A percentile compares a stretch with the other conserved stretches of the same genome.
Conservation (phyloP, 2,113 vertebrate genomes). For the Cyanoderma ruficeps region DNA sequence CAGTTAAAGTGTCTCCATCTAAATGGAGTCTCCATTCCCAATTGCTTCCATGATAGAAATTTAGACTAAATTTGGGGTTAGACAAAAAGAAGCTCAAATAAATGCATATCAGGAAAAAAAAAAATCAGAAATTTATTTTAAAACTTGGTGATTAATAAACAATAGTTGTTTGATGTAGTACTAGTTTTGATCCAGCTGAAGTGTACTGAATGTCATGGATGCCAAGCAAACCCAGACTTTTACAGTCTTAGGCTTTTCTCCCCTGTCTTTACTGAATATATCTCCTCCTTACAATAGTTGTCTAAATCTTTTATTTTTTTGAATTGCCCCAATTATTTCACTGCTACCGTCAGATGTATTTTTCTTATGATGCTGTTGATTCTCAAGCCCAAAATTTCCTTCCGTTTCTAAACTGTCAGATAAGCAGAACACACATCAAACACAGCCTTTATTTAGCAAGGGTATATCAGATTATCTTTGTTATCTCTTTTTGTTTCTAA, state of each 20-base stretch:
- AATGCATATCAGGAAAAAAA: not conserved
- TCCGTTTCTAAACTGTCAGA: not conserved
- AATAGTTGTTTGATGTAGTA: not conserved
- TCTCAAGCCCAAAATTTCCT: not conserved
- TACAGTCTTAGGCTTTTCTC: not conserved
- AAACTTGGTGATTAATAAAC: not conserved
- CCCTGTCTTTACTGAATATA: not conserved
- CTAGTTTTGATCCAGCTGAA: not conserved
- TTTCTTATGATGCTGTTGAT: not conserved
- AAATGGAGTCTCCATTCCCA: not conserved
- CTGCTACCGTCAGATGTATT: not conserved
- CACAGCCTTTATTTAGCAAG: not conserved
- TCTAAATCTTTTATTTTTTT: not conserved
- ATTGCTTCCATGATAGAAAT: not conserved
- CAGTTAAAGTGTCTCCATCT: not conserved
- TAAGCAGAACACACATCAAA: not conserved
- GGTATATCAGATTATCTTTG: not conserved
- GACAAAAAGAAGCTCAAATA: fast-evolving
- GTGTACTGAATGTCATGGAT: not conserved
- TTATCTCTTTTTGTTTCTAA: not conserved
- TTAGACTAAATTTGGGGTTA: not conserved
- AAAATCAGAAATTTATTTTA: not conserved
- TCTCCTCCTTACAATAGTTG: not conserved
- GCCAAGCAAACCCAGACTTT: not conserved
- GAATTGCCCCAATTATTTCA: not conserved